Evolutionary conservation across 2,113 vertebrate species (phyloP), one percentile per base, ranked within the genome.

Genomic region (Rhadina sibilatrix): DNA sequence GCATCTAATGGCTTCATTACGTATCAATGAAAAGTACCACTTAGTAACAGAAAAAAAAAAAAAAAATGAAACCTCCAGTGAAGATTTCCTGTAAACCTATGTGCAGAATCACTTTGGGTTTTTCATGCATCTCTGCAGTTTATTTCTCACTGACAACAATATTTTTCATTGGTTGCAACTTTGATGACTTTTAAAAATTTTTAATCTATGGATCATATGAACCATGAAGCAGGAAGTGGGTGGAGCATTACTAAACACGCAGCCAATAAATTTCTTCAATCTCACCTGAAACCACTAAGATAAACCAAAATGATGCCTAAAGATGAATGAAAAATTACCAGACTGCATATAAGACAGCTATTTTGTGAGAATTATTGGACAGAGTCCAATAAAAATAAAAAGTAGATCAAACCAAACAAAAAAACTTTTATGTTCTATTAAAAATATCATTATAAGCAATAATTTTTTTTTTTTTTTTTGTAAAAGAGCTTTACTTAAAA

Each of bases 391-490:
- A 46, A 64, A 75, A 86, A 61, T 6, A 53, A 70, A 77, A 57
- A 23, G 2, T 37, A 74, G 53, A 74, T 19, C 1, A 74, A 89
- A 61, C 0, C 0, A 1, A 21, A 10, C 2, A 9, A 69, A 87
- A 37, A 65, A 40, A 0, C 1, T 1, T 25, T 31, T 0, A 31
- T 20, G 19, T 57, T 60, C 16, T 20, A 23, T 33, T 75, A 42
- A 40, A 83, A 71, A 70, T 27, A 0, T 14, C 4, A 30, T 65
- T 60, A 53, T 30, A 65, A 77, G 53, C 8, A 11, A 22, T 22
- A 47, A 14, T 18, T 12, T n/a, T n/a, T n/a, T n/a, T n/a, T n/a
- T n/a, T n/a, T n/a, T 8, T 3, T 0, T 56, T 27, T 2, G 17
- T 47, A 31, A 33, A 57, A 65, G 9, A 27, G 1, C 3, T 54